Percentiles rank a stretch among this genome's conserved stretches.
These are phyloP conservation scores for Apoda limacodes DNA, from an alignment of 2,888 invertebrate genomes.

Conservation along the genomic window DNA sequence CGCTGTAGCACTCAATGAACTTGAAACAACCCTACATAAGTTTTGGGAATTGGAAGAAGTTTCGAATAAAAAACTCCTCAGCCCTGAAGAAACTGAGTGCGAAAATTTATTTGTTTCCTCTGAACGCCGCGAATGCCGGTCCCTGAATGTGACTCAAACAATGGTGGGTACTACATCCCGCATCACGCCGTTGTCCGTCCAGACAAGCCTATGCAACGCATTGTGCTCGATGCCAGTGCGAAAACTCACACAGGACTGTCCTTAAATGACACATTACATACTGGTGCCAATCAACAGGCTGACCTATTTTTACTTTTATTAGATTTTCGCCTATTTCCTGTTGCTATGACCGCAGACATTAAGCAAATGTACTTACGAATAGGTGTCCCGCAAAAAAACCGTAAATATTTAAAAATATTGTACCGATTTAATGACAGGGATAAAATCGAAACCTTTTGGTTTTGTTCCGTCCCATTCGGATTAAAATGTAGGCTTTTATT, in stretches of 20 bases:
- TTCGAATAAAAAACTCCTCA: too few species aligned
- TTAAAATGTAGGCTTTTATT: conserved; percentile 10
- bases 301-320: conserved; percentile 13
- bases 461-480: conserved; percentile 10
- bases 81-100: conserved; percentile 9
- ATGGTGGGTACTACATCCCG: conserved; percentile 8
- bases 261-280: too few species aligned
- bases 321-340: conserved; percentile 13
- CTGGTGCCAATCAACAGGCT: too few species aligned
- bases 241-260: too few species aligned
- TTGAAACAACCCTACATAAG: not conserved
- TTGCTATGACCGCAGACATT: conserved; percentile 6
- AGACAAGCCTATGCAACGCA: conserved; percentile 6
- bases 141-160: conserved; percentile 4
- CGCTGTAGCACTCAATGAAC: too few species aligned
- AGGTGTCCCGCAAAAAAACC: too few species aligned
- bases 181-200: too few species aligned
- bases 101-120: conserved; percentile 2
- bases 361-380: too few species aligned
- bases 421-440: too few species aligned
- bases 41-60: conserved; percentile 8
- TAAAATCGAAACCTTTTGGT: conserved; percentile 5
- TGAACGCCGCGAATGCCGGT: not conserved
- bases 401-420: too few species aligned
- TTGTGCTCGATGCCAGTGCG: too few species aligned